phyloP scores from a whole-genome alignment of 2,888 invertebrate species.

The Euplexia lucipara region DNA sequence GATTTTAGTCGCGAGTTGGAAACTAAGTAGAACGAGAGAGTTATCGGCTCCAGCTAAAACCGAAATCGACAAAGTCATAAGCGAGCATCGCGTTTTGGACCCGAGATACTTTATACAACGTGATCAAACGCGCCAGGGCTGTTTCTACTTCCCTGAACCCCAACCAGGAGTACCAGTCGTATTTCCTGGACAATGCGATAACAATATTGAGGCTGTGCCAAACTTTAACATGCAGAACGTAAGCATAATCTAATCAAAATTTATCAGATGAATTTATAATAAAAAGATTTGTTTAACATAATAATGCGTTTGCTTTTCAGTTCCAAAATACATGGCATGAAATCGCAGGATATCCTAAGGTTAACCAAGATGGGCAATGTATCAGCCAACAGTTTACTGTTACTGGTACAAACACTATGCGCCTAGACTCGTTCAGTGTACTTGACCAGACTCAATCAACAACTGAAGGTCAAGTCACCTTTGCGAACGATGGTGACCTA shows the following conservation, averaged over 20 bases:
- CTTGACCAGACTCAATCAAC: slow-evolving; percentile 63
- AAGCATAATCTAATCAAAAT: slow-evolving; percentile 43
- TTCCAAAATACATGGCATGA: slow-evolving; percentile 76
- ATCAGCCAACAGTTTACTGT: slow-evolving; percentile 69
- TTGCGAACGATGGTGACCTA: slow-evolving; percentile 63
- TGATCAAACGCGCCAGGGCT: slow-evolving; percentile 74
- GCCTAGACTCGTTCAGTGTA: slow-evolving; percentile 71
- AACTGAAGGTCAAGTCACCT: slow-evolving; percentile 64
- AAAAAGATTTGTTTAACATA: slow-evolving; percentile 45
- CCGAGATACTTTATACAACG: slow-evolving; percentile 70
- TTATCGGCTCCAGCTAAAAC: slow-evolving; percentile 60
- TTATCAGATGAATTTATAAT: no score
- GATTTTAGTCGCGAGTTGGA: slow-evolving; percentile 72
- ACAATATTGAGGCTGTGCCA: slow-evolving; percentile 68
- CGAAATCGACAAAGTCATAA: slow-evolving; percentile 67
- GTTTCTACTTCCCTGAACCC: slow-evolving; percentile 80
- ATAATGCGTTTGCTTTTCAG: slow-evolving; percentile 58
- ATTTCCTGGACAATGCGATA: slow-evolving; percentile 80
- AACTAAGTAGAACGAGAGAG: slow-evolving; percentile 75
- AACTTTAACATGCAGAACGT: slow-evolving; percentile 74
- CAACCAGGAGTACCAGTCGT: slow-evolving; percentile 72
- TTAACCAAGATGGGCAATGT: slow-evolving; percentile 74
- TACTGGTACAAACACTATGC: slow-evolving; percentile 59
- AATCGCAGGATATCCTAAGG: slow-evolving; percentile 75
- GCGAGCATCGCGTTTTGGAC: slow-evolving; percentile 70